Evolutionary conservation across 2,113 vertebrate genomes (phyloP).

Genomic region (Glaucomys volans): DNA sequence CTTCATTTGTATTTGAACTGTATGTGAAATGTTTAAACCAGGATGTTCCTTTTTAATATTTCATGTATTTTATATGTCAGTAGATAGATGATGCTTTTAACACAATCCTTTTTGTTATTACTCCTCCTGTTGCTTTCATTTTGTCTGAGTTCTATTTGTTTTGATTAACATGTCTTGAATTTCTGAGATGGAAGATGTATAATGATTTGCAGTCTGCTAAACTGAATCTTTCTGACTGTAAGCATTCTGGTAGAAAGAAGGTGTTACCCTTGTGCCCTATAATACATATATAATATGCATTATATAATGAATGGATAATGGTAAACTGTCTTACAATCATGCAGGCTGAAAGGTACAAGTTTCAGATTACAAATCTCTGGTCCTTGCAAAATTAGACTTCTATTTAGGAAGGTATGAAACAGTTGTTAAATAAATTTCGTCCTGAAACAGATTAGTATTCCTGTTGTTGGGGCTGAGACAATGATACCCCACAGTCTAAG

Average conservation of each 20-base stretch:
- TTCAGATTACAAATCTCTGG: neutral
- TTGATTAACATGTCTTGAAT: constrained; percentile 3
- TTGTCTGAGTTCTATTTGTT: neutral
- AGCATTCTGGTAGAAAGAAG: neutral
- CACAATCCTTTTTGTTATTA: neutral
- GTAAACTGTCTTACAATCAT: neutral
- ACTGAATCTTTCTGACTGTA: neutral
- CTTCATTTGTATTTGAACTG: neutral
- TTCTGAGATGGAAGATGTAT: constrained; percentile 8
- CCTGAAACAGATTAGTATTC: neutral
- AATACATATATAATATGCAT: too few species aligned
- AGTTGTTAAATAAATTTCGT: neutral
- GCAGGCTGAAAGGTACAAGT: neutral
- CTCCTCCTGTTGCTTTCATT: neutral
- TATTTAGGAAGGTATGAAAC: neutral
- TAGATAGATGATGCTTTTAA: neutral
- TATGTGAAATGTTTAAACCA: neutral
- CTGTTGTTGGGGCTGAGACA: neutral
- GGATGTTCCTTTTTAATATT: neutral
- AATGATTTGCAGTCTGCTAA: neutral
- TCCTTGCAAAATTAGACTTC: neutral
- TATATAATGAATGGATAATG: neutral
- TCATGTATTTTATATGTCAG: neutral
- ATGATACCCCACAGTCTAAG: neutral
- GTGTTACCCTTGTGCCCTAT: too few species aligned